A percentile compares a stretch with the other conserved stretches of the same genome.
These are phyloP conservation scores for Cryptocephalus primarius DNA, from an alignment of 2,888 invertebrate genomes.

Conservation along the genomic window DNA sequence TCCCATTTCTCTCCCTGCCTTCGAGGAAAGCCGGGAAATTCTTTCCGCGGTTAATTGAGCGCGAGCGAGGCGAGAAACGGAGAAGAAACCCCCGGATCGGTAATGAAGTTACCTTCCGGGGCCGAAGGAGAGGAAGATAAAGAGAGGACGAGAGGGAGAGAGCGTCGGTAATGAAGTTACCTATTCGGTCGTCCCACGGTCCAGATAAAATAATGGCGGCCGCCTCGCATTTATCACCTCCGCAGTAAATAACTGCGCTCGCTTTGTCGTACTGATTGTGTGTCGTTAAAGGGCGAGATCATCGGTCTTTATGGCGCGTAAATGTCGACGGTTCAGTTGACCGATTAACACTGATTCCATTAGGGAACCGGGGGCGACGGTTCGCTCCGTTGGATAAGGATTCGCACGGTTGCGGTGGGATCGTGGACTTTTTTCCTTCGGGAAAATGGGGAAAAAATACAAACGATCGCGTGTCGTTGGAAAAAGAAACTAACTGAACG, in stretches of 20 bases:
- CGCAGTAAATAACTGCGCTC: slow-evolving; percentile 23
- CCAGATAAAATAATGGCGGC: slow-evolving; percentile 26
- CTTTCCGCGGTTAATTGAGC: slow-evolving; percentile 50
- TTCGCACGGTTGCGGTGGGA: too few species aligned
- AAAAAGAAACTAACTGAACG: too few species aligned
- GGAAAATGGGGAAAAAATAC: too few species aligned
- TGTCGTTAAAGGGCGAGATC: slow-evolving; percentile 26
- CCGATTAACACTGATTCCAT: slow-evolving; percentile 1
- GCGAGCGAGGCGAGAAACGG: slow-evolving; percentile 30
- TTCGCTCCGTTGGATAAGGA: too few species aligned
- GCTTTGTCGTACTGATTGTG: slow-evolving; percentile 29
- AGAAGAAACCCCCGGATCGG: slow-evolving; percentile 7
- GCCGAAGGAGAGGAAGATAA: slow-evolving; percentile 2
- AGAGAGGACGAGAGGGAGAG: slow-evolving; percentile 8
- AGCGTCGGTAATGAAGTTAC: slow-evolving; percentile 5
- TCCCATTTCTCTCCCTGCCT: too few species aligned
- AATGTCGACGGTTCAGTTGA: slow-evolving; percentile 17
- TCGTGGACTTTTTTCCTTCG: too few species aligned
- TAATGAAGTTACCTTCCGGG: slow-evolving; percentile 31
- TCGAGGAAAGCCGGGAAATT: slow-evolving; percentile 4
- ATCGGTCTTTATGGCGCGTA: slow-evolving; percentile 32
- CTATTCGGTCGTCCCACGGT: slow-evolving; percentile 1
- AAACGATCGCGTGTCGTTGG: too few species aligned
- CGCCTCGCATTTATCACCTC: slow-evolving; percentile 23
- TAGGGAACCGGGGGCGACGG: slow-evolving; percentile 1